Evolutionary conservation across 2,888 invertebrate species (phyloP).

Genomic region (Caenorhabditis macrosperma): DNA sequence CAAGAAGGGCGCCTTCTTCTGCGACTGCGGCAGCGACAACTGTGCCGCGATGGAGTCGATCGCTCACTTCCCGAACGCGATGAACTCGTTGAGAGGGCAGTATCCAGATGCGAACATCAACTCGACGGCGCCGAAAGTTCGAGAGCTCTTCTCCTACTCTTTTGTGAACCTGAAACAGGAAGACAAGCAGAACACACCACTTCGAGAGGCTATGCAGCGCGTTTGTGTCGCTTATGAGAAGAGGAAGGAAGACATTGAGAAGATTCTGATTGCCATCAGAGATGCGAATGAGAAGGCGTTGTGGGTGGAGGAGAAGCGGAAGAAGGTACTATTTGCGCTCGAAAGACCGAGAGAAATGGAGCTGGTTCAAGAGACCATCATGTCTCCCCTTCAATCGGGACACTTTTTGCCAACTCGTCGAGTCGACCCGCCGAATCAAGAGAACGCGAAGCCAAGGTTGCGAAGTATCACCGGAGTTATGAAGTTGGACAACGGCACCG

Average conservation of each 20-base stretch:
- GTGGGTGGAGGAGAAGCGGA: slow-evolving; percentile 37
- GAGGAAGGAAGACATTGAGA: slow-evolving; percentile 4
- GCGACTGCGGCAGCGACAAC: slow-evolving; percentile 91
- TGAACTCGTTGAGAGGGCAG: slow-evolving; percentile 56
- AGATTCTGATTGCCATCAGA: slow-evolving; percentile 31
- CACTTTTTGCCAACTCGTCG: slow-evolving; percentile 29
- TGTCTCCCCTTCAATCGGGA: slow-evolving; percentile 26
- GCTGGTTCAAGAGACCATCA: slow-evolving; percentile 27
- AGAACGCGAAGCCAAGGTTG: not conserved
- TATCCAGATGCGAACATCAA: slow-evolving; percentile 3
- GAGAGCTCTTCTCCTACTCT: slow-evolving; percentile 4
- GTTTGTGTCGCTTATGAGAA: slow-evolving; percentile 4
- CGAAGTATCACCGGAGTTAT: slow-evolving; percentile 36
- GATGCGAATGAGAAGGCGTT: slow-evolving; percentile 51
- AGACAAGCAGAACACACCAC: not conserved
- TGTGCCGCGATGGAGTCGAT: slow-evolving; percentile 50
- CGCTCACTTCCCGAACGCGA: slow-evolving; percentile 31
- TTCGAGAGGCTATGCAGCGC: not conserved
- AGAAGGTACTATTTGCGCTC: slow-evolving; percentile 19
- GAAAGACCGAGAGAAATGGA: slow-evolving; percentile 19
- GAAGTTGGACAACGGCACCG: slow-evolving; percentile 45
- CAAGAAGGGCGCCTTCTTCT: slow-evolving; percentile 98
- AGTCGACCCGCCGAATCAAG: slow-evolving; percentile 5
- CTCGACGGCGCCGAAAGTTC: not conserved
- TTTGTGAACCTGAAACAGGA: slow-evolving; percentile 10